Evolutionary conservation across 2,888 invertebrate species (phyloP), one percentile per base, ranked within the genome.

Genomic region (Chloromyia formosa): DNA sequence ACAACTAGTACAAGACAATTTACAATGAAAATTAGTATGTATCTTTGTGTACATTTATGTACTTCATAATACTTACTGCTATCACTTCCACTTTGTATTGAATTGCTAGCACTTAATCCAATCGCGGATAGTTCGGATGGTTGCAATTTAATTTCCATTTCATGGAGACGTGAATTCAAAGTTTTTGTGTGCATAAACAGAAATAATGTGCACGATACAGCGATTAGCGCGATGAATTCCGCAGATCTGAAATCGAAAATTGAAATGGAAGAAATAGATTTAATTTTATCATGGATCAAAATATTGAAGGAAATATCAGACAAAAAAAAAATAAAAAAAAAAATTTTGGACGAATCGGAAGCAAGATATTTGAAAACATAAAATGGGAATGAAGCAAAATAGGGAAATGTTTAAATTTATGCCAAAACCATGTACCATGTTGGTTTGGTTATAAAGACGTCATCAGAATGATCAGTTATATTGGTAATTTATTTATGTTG

Each of bases 171-270:
- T 77, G 92, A 92, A 87, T 92, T 93, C 77, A 94, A 87, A 83
- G 93, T 93, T 80, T 93, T 87, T 69, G 94, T 94, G 87, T 94
- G 94, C 78, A 94, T 88, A 85, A 94, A 94, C 80, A 94, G 89
- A 86, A 94, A 94, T 81, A 94, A 87, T 1, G 94, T 94, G 81
- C 93, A 92, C 62, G 94, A 94, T 77, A 94, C 90, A 42, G 94
- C 94, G 81, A 94, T 87, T 78, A 94, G 86, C 18, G 94, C 94
- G 79, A 94, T 91, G 82, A 94, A 87, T 86, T 94, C 94, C 82
- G 93, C 93, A 74, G 94, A 93, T 85, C 94, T 94, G 88, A 64
- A 88, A 88, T 75, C 27, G 27, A 35, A 35, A 35, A 35, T 35
- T 35, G 78, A 79, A 82, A 49, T 7, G 16, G 12, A 49, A 49